Base-by-base conservation (phyloP, 1,140 invertebrate genomes). In the Temnothorax nylanderi region DNA sequence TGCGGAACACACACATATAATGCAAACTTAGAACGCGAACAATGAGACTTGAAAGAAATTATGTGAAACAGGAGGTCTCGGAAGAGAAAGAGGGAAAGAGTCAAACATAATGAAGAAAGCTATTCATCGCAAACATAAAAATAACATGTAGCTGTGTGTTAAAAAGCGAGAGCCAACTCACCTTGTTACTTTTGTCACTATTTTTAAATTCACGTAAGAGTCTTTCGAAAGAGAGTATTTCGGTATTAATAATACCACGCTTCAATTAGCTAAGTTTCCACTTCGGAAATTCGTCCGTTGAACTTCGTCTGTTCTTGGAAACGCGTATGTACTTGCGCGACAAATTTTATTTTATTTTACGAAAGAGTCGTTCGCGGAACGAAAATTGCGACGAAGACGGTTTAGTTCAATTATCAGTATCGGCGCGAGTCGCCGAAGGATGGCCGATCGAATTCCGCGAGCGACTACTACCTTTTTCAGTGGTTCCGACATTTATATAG, bases 391-490 rank as follows among this genome's bases (percentile, higher is more conserved):
- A 58, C 26, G 41, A 8, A 44, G 7, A 32, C 47, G 0, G 21
- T 37, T n/a, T 21, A 49, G 26, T 60, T 37, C 13, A 26, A 26
- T 34, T 37, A 18, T 62, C 16, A 16, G 49, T 60, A 74, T 72
- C 65, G 34, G 41, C 64, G 44, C 72, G 37, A 74, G 26, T 54
- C 41, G 13, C 13, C n/a, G 21, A 72, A 58, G 51, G 18, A 32
- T 58, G 60, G 8, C 60, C 69, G 81, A 74, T 75, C 69, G 67
- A 77, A 71, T 85, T 81, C 86, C 49, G 72, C 71, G 76, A 88
- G 56, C 69, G 87, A 89, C 88, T 89, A 89, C 78, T 76, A 72
- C 26, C 81, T 86, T 86, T 89, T 88, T 72, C 75, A 82, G 54
- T 49, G 44, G 51, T 81, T 56, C 58, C 67, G 74, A 54, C 75